Evolutionary conservation across 2,797 vertebrate species (phyloP).

Genomic region (Amblyraja radiata): DNA sequence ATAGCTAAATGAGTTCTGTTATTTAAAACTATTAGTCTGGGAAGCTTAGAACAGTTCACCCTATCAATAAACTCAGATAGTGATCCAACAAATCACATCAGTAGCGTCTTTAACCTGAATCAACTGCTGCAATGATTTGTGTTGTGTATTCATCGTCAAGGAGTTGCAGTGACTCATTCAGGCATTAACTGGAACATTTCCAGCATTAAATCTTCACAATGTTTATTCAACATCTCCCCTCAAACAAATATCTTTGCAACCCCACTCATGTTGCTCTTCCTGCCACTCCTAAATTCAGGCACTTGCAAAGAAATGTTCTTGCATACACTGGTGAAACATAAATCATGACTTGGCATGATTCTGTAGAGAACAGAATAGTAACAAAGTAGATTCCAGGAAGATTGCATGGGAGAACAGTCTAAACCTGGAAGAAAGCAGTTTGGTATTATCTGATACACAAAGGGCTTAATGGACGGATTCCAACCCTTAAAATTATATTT

Average conservation of each 20-base stretch:
- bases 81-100: not conserved
- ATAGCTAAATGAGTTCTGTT: not conserved
- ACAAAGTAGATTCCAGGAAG: no score
- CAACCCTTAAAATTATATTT: not conserved
- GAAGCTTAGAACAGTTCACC: not conserved
- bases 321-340: no score
- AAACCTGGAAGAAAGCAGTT: not conserved
- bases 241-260: not conserved
- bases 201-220: not conserved
- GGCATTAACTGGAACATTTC: not conserved
- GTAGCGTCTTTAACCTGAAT: not conserved
- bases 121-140: not conserved
- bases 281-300: not conserved
- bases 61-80: not conserved
- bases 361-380: no score
- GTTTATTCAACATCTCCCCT: not conserved
- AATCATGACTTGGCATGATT: no score
- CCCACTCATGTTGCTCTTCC: not conserved
- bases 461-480: not conserved
- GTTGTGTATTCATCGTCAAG: not conserved
- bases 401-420: not conserved
- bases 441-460: not conserved
- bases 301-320: not conserved
- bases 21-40: not conserved
- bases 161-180: not conserved